These are phyloP conservation scores for Myotis myotis DNA, from an alignment of 2,797 vertebrate genomes.

Conservation along the genomic window DNA sequence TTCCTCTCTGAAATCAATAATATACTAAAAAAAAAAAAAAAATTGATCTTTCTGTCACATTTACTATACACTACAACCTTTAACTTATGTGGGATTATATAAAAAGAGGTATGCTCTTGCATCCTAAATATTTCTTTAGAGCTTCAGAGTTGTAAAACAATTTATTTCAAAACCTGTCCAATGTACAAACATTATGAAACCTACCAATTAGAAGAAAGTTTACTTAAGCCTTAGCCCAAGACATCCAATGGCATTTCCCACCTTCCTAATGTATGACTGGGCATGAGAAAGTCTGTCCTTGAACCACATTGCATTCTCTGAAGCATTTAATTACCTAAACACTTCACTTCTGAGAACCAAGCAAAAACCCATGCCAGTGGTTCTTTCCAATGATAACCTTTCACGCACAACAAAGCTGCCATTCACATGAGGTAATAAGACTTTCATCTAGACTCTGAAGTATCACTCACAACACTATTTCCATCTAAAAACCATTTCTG, in stretches of 20 bases:
- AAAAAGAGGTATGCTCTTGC: background rate
- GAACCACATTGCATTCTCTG: background rate
- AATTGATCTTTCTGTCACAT: background rate
- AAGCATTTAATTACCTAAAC: background rate
- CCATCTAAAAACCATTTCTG: background rate
- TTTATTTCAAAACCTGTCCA: background rate
- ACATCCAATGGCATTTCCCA: background rate
- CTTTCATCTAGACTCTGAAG: background rate
- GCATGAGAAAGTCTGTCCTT: background rate
- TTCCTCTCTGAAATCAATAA: no score
- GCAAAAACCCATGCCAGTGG: background rate
- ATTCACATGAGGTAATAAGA: background rate
- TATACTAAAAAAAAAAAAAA: no score
- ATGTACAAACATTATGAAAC: background rate
- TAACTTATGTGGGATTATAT: background rate
- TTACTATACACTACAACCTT: background rate
- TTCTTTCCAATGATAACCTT: slow-evolving; percentile 31
- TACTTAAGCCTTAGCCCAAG: background rate
- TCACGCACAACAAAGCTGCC: background rate
- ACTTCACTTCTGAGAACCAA: background rate
- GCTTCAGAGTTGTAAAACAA: background rate
- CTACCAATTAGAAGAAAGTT: background rate
- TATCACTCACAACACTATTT: background rate
- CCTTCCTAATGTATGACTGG: background rate
- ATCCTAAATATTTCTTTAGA: background rate